These are phyloP conservation scores for Plumapathes pennacea DNA, from an alignment of 92 coral and sea anemone genomes.

Conservation along the genomic window DNA sequence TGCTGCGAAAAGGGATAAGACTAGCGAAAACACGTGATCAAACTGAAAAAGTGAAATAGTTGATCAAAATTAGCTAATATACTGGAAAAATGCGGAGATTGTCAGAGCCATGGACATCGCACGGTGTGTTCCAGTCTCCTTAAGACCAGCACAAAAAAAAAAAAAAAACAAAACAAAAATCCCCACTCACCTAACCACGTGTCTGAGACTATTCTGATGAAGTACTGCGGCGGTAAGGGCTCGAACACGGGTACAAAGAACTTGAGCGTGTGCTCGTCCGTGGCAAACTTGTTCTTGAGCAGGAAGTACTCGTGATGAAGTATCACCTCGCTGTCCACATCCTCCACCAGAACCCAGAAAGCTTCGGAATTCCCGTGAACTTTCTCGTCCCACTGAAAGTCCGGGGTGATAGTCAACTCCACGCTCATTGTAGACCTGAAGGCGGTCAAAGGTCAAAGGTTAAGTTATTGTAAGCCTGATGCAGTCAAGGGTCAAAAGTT, in stretches of 20 bases:
- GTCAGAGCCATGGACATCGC: too few species aligned
- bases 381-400: constrained; percentile 99
- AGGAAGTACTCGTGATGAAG: constrained; percentile 96
- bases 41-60: too few species aligned
- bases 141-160: not conserved
- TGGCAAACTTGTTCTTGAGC: constrained; percentile 91
- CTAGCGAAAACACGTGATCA: too few species aligned
- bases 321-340: constrained; percentile 96
- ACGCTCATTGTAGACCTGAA: constrained; percentile 91
- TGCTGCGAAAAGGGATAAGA: too few species aligned
- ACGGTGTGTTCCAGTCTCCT: too few species aligned
- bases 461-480: not conserved
- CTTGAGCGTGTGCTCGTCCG: constrained; percentile 94
- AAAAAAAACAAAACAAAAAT: not conserved
- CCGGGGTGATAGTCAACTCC: constrained; percentile 93
- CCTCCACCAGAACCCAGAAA: constrained; percentile 98
- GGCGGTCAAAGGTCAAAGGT: not conserved
- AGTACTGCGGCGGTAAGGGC: constrained; percentile 98
- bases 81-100: too few species aligned
- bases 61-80: too few species aligned
- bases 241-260: constrained; percentile 98
- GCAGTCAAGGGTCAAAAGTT: too few species aligned
- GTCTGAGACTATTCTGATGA: constrained; percentile 96
- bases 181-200: constrained; percentile 86
- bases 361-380: constrained; percentile 96